A percentile compares a stretch with the other conserved stretches of the same genome.
phyloP scores from a whole-genome alignment of 2,797 vertebrate species.

The Protosalanx chinensis region DNA sequence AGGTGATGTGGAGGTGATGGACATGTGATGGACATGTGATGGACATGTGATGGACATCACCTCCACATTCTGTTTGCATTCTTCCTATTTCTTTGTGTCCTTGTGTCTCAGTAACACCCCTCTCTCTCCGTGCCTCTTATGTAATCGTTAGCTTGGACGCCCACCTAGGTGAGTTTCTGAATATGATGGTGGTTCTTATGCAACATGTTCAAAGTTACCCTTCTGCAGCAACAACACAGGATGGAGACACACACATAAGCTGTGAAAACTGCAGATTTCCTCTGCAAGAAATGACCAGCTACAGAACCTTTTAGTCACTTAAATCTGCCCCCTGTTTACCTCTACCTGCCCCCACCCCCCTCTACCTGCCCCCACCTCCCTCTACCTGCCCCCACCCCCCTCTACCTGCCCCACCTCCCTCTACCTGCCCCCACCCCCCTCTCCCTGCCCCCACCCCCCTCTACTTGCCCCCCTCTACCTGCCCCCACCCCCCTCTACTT shows the following conservation, averaged over 20 bases:
- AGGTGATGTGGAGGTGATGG: neutral
- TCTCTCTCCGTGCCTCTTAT: slow-evolving; percentile 54
- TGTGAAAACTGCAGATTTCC: slow-evolving; percentile 1
- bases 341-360: neutral
- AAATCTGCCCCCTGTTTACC: neutral
- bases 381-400: no score
- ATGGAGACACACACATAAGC: neutral
- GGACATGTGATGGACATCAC: no score
- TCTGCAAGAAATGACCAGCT: slow-evolving; percentile 14
- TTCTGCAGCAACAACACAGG: slow-evolving; percentile 25
- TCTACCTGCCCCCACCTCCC: no score
- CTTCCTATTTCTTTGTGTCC: neutral
- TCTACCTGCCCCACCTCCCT: no score
- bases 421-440: no score
- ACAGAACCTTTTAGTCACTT: slow-evolving; percentile 7
- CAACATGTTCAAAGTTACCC: slow-evolving; percentile 60
- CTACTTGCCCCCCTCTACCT: no score
- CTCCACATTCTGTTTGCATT: neutral
- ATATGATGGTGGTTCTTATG: slow-evolving; percentile 65
- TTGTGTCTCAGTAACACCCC: neutral
- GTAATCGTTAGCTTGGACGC: slow-evolving; percentile 65
- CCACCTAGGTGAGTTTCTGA: slow-evolving; percentile 66
- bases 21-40: no score
- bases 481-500: neutral
- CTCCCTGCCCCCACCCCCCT: no score